Base-by-base conservation (phyloP, 2,797 vertebrate species). In the Pangasius krempfi region DNA sequence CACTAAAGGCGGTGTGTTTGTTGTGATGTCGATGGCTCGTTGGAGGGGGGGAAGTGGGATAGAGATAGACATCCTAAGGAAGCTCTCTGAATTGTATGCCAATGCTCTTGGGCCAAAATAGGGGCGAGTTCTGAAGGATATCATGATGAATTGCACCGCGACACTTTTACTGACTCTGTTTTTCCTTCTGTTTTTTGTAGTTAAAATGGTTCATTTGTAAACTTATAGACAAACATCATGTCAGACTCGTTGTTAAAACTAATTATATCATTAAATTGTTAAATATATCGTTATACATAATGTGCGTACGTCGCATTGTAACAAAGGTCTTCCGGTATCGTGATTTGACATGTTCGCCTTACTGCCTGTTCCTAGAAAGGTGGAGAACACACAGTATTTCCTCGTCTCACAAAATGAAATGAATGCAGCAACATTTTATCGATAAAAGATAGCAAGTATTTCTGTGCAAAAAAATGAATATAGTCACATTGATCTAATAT, bases 21-120 rank as follows among this genome's bases (percentile, higher is more conserved):
- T 70, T 79, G 80, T 68, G 50, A 18, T 87, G 33, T 9, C 10
- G 68, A 56, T 87, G 27, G 68, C 40, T 80, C 22, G 27, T 4
- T n/a, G 33, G 44, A 90, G 56, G 44, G 73, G 37, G 10, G 68
- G 68, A 70, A 86, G 56, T 25, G 84, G 25, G 33, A 44, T 22
- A 54, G 79, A 73, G 27, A 47, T 16, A 50, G 44, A 78, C 66
- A 88, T 80, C 56, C 84, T 88, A 83, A 52, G 89, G 73, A 76
- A 76, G 44, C 73, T 76, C 20, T 87, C 40, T 68, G 54, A 85
- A 76, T 81, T 85, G 56, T 86, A 79, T 37, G 87, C 25, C 72
- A 27, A 47, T 47, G 40, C 72, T 50, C 4, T 47, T 5, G 12
- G 73, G 25, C 73, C 73, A n/a, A 52, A 76, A n/a, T n/a, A 27